Conservation (phyloP, 2,888 invertebrate species). For the Synergus laeviventris region DNA sequence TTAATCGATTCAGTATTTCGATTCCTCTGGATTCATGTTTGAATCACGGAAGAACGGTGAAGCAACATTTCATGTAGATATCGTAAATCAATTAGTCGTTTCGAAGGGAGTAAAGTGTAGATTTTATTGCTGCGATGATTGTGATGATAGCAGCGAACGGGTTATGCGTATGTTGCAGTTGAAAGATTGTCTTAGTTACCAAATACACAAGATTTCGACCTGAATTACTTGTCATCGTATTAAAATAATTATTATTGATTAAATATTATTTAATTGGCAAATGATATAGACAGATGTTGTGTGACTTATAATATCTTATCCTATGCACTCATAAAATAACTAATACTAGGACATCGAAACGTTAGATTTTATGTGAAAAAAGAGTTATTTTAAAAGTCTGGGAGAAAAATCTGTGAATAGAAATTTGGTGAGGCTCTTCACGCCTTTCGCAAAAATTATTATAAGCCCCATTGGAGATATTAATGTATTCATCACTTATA, state of each 20-base stretch:
- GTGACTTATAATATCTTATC: background rate
- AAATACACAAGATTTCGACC: background rate
- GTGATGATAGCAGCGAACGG: conserved; percentile 43
- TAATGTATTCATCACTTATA: conserved; percentile 32
- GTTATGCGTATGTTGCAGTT: conserved; percentile 1
- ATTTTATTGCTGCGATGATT: conserved; percentile 50
- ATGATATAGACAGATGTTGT: background rate
- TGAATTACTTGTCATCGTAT: background rate
- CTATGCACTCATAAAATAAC: background rate
- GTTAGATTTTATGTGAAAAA: background rate
- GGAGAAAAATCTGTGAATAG: background rate
- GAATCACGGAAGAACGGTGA: background rate
- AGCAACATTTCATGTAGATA: conserved; percentile 9
- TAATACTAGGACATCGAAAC: background rate
- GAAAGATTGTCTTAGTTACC: background rate
- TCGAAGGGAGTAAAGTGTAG: conserved; percentile 49
- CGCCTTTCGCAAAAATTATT: background rate
- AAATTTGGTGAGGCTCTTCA: background rate
- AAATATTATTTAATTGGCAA: background rate
- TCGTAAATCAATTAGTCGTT: conserved; percentile 55
- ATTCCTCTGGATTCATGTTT: background rate
- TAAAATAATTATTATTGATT: background rate
- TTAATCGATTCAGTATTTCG: background rate
- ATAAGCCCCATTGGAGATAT: background rate
- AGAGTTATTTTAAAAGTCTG: background rate